Evolutionary conservation across 2,888 invertebrate genomes (phyloP), one percentile per base, ranked within the genome.

Genomic region (Cryptocephalus primarius): DNA sequence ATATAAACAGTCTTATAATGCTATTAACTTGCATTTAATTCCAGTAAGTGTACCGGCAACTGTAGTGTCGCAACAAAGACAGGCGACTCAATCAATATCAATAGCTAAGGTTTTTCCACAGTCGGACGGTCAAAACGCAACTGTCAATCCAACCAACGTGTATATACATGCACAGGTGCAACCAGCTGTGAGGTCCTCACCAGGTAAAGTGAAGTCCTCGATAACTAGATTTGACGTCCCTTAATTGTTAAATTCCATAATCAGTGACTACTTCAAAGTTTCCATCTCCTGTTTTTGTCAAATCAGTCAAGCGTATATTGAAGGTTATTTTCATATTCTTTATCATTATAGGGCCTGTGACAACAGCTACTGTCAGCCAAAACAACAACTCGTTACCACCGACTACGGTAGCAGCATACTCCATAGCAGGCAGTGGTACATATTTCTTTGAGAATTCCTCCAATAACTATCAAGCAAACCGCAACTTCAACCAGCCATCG

Each of bases 91-190:
- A 56, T 57, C 68, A 39, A 66, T 70, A 52, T 67, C 70, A 6
- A 66, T 71, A 47, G 66, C 67, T 40, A 70, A 68, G 56, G 70
- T 69, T 10, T 69, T 65, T 55, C 61, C 68, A 8, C 57, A 58
- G 46, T 56, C 54, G 9, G 68, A 66, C 31, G 62, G 56, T 46
- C 63, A 60, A 48, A 36, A 36, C 6, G 55, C 57, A n/a, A 45
- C 57, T 14, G 53, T 61, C 33, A 54, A 60, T 8, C 49, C 60
- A 33, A 55, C 67, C 6, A 69, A 63, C 55, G 66, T 70, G 32
- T 69, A 62, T 49, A 68, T 71, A 43, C 69, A 69, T 52, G 55
- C 67, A n/a, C 61, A 65, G 8, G 58, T 65, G n/a, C 61, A 62
- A 39, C 55, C 62, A 38, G 54, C 63, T 3, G 53, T 61, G 11